Base-by-base conservation (phyloP, 2,113 vertebrate species). In the Pungitius pungitius region DNA sequence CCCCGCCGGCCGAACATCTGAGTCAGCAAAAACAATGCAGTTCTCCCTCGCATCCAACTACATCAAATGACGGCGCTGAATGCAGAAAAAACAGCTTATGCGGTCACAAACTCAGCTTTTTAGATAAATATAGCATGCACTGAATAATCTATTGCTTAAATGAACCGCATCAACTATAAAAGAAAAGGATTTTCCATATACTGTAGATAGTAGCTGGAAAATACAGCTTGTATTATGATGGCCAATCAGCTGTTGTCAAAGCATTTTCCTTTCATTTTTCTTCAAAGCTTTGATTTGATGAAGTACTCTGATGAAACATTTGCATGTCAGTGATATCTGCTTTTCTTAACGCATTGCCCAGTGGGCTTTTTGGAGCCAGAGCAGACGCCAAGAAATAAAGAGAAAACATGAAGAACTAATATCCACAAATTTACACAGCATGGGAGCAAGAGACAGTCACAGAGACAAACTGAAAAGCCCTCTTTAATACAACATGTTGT, bases 351-450 rank as follows among this genome's bases (percentile, higher is more conserved):
- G n/a, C n/a, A n/a, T n/a, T n/a, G n/a, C n/a, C n/a, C n/a, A n/a
- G n/a, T n/a, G n/a, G n/a, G n/a, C 75, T 87, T 79, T 85, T 87
- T 89, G 80, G 82, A 77, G 75, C 72, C 81, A 45, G 65, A 84
- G 71, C 69, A 57, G 80, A 84, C 84, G 78, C 80, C 78, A 85
- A 90, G 83, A 80, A 85, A 88, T 87, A 87, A 87, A 88, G 78
- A 85, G 85, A 89, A 87, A 87, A 91, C 77, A 90, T 84, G 69
- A 82, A 35, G 56, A 90, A 87, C 87, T 87, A 75, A 90, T 81
- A 82, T 87, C 88, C 85, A 82, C 83, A 90, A 76, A 85, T 81
- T 80, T 78, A 68, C 73, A 78, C 67, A 80, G 62, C 57, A 72
- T 84, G 71, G 66, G 77, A 77, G 62, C 66, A 49, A 73, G 67